A percentile compares a stretch with the other conserved stretches of the same genome.
phyloP scores from a whole-genome alignment of 2,113 vertebrate genomes.

The Turnix velox region DNA sequence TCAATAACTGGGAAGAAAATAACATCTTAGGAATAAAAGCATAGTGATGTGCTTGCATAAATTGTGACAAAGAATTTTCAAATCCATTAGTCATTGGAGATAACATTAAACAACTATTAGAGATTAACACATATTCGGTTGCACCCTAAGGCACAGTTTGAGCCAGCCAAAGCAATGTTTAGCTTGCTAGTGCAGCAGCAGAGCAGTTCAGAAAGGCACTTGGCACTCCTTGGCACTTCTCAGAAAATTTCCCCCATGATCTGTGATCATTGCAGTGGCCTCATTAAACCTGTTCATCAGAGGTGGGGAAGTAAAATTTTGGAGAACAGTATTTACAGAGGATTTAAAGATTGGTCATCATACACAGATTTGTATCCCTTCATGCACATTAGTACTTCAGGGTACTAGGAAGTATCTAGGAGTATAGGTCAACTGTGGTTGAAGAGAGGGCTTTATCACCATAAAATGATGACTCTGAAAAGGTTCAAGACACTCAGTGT shows the following conservation, averaged over 20 bases:
- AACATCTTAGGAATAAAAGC: background rate
- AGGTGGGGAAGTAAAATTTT: background rate
- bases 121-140: background rate
- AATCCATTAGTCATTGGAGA: background rate
- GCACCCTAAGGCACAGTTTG: background rate
- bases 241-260: background rate
- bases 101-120: background rate
- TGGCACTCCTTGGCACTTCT: background rate
- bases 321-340: background rate
- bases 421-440: background rate
- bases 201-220: background rate
- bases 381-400: background rate
- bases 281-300: background rate
- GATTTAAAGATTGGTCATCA: background rate
- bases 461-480: background rate
- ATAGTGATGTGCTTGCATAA: background rate
- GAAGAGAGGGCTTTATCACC: background rate
- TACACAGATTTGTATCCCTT: background rate
- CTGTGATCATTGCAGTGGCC: background rate
- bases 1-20: background rate
- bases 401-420: background rate
- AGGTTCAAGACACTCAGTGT: fast-evolving
- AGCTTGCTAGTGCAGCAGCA: background rate
- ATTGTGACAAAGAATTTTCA: background rate
- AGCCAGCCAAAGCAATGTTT: background rate